Base-by-base conservation (phyloP, 2,797 vertebrate species). In the Hybognathus amarus region DNA sequence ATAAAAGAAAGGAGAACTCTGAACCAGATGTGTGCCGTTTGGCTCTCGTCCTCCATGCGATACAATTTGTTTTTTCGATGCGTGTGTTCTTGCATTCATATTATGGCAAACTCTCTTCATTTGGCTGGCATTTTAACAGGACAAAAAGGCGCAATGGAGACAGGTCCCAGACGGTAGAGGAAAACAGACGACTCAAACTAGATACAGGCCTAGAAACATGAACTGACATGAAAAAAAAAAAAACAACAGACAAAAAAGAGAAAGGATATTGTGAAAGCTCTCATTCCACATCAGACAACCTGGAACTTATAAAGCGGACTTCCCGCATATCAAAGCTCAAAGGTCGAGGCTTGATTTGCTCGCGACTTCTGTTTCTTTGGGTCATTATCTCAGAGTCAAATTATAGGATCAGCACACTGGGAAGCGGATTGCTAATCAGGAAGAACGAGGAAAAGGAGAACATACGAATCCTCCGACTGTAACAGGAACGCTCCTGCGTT, bases 151-250 rank as follows among this genome's bases (percentile, higher is more conserved):
- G 67, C 77, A 86, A 78, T 64, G 79, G 85, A 90, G 83, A 18
- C 87, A 64, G 77, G 85, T 83, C 86, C 89, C 85, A 91, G 85
- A 90, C 85, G 90, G 83, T 77, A 82, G 89, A 83, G 91, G 85
- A 91, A 91, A 86, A 92, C 90, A 80, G 88, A 92, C 87, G 89
- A 88, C 93, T 88, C 86, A 92, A 93, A 90, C 90, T 91, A 91
- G 87, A 94, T 91, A 91, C 91, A 89, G 93, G 69, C 91, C 89
- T 89, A 91, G 90, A 90, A 92, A 91, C 87, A 91, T 87, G 88
- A 86, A 90, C 89, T 93, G 90, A 88, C 87, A 89, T 90, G 85
- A 17, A 59, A 70, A 73, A 47, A 77, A 64, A 75, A 1, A 45
- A 36, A 73, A 76, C 79, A 83, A 40, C 77, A 75, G 52, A 30